Base-by-base conservation (phyloP, 2,888 invertebrate species). In the Aleiodes testaceus region DNA sequence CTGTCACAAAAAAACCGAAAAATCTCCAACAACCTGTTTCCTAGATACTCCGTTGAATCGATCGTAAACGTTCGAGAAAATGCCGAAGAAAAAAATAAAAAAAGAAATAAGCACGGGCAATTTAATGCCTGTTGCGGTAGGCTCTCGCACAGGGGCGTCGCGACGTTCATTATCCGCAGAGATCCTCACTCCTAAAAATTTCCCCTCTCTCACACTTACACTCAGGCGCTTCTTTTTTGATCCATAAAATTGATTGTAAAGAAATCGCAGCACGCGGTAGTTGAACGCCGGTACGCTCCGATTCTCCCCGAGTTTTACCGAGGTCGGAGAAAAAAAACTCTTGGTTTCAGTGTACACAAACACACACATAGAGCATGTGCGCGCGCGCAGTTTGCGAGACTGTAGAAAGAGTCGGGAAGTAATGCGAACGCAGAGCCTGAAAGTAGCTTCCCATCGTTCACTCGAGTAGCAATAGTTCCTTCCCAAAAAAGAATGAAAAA, bases 241-340 rank as follows among this genome's bases (percentile, higher is more conserved):
- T 36, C 36, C 36, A 36, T 36, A 36, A 36, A 36, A 36, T 36
- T 47, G n/a, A 47, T 47, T 47, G 47, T 11, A 14, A 36, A 36
- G 36, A 36, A 36, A 36, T 49, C 53, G 20, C 22, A 47, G 47
- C 76, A 75, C 73, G 61, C 44, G 5, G 14, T 36, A 30, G 49
- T 18, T 18, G 20, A 50, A 36, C 49, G 50, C 18, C 18, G 16
- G 14, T 9, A 3, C 14, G 26, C 6, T 36, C 75, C 77, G 78
- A 78, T 42, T 44, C 1, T 18, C 20, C n/a, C 72, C 75, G 77
- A 75, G 20, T 64, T 64, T n/a, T 12, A 11, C 14, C 2, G 22
- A 64, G 45, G 18, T 55, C 1, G 2, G 26, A 16, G 11, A 55
- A 63, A 30, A 42, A 50, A 42, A 50, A 50, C 52, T 69, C 11